phyloP scores from a whole-genome alignment of 2,888 invertebrate species.

The Cryptus armator region DNA sequence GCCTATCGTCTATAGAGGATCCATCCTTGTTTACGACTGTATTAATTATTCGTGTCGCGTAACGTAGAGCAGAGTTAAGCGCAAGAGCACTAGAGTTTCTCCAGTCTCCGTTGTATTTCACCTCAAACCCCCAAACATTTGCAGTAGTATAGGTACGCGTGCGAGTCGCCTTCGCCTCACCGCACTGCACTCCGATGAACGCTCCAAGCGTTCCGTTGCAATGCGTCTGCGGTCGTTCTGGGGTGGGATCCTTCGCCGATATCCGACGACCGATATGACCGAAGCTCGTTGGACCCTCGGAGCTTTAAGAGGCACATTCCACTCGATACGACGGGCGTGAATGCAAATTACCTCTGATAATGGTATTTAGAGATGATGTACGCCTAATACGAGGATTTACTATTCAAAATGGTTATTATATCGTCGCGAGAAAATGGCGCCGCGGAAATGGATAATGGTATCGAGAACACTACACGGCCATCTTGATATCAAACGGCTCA shows the following conservation, averaged over 20 bases:
- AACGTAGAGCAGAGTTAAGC: conserved; percentile 47
- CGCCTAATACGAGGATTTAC: conserved; percentile 32
- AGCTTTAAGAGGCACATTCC: conserved; percentile 74
- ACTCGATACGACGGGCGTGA: conserved; percentile 61
- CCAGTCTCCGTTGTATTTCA: conserved; percentile 74
- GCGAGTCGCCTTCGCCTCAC: conserved; percentile 15
- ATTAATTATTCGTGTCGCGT: conserved; percentile 84
- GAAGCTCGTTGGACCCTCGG: conserved; percentile 7
- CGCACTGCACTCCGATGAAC: conserved; percentile 38
- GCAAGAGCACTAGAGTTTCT: conserved; percentile 70
- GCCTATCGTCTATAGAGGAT: conserved; percentile 61
- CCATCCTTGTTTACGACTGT: conserved; percentile 81
- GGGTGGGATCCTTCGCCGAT: conserved; percentile 50
- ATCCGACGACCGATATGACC: conserved; percentile 39
- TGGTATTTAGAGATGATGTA: conserved; percentile 57
- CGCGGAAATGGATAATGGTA: neutral
- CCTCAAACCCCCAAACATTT: conserved; percentile 60
- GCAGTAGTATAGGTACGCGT: conserved; percentile 35
- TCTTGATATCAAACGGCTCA: too few species aligned
- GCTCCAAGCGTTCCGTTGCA: conserved; percentile 39
- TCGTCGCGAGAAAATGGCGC: too few species aligned
- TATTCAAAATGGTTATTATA: conserved; percentile 2
- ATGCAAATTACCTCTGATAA: conserved; percentile 62
- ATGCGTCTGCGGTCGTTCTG: conserved; percentile 59
- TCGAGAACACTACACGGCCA: too few species aligned